A percentile compares a stretch with the other conserved stretches of the same genome.
These are phyloP conservation scores for Limanda limanda DNA, from an alignment of 2,113 vertebrate genomes.

Conservation along the genomic window DNA sequence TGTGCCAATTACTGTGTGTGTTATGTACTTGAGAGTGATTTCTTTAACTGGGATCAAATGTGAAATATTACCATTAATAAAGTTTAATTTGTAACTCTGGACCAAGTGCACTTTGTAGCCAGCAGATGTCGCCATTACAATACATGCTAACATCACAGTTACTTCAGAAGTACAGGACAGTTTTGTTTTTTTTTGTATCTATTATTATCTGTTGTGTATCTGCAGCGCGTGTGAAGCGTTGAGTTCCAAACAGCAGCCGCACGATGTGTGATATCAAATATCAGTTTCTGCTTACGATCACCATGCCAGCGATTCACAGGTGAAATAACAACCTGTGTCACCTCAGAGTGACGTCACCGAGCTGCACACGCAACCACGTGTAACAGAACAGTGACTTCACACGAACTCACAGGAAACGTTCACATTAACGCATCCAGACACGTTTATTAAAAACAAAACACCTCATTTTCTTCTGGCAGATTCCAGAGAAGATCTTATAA, in stretches of 20 bases:
- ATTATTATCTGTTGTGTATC: not conserved
- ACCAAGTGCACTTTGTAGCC: conserved; percentile 15
- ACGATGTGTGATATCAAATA: not conserved
- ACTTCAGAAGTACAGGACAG: not conserved
- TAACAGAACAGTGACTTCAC: not conserved
- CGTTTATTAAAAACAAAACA: conserved; percentile 55
- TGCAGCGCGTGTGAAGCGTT: not conserved
- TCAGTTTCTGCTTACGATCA: conserved; percentile 49
- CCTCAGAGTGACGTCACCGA: not conserved
- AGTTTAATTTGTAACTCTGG: conserved; percentile 41
- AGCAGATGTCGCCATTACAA: conserved; percentile 57
- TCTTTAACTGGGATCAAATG: not conserved
- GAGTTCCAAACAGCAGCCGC: not conserved
- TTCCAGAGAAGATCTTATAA: conserved; percentile 34
- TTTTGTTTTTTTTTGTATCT: too few relatives aligned
- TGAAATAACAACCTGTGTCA: not conserved
- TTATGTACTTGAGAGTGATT: not conserved
- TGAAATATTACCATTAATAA: conserved; percentile 46
- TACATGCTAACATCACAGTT: not conserved
- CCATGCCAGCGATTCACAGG: conserved; percentile 41
- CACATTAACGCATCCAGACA: conserved; percentile 6
- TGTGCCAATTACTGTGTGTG: conserved; percentile 25
- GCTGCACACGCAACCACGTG: not conserved
- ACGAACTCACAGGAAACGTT: not conserved
- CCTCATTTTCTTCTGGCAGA: not conserved